Base-by-base conservation (phyloP, 2,113 vertebrate genomes). In the Probosciger aterrimus region DNA sequence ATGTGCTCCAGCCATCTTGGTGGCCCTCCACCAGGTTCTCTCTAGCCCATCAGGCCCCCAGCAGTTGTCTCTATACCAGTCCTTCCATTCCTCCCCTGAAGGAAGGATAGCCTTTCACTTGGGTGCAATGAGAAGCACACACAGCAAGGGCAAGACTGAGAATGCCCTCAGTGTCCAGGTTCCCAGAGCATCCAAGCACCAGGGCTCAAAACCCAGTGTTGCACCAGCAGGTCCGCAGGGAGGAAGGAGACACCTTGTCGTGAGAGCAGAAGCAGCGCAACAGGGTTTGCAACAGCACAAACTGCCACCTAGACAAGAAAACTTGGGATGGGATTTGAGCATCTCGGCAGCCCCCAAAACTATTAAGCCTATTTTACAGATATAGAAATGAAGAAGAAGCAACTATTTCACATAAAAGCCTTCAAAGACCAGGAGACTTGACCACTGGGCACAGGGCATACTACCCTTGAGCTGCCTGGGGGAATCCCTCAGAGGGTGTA, bases 361-460 rank as follows among this genome's bases (percentile, higher is more conserved):
- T 30, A 25, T 55, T 53, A 69, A 33, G 49, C 30, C 10, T 69
- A 2, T 76, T 90, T 88, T 64, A 71, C 37, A 63, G 28, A 30
- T 24, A 27, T 0, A 82, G 47, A 84, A 90, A 60, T 18, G 7
- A 82, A 11, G 46, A 85, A 62, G 18, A 84, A 74, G 60, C 25
- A 87, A 16, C 37, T 41, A 10, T 33, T 15, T 83, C 30, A 77
- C 39, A 77, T 64, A 62, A 62, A 88, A 80, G 8, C n/a, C 49
- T 80, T 93, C 68, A 86, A 88, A 86, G 91, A 70, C 16, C 49
- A 44, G 44, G 67, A 86, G 4, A 83, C 10, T 6, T 50, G 30
- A n/a, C 37, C 3, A 3, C 23, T 77, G 59, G 27, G 43, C 47
- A 68, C 2, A 27, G 23, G 35, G 30, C 30, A 43, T 0, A 0